phyloP scores from a whole-genome alignment of 1,140 invertebrate genomes.

The Amyelois transitella region DNA sequence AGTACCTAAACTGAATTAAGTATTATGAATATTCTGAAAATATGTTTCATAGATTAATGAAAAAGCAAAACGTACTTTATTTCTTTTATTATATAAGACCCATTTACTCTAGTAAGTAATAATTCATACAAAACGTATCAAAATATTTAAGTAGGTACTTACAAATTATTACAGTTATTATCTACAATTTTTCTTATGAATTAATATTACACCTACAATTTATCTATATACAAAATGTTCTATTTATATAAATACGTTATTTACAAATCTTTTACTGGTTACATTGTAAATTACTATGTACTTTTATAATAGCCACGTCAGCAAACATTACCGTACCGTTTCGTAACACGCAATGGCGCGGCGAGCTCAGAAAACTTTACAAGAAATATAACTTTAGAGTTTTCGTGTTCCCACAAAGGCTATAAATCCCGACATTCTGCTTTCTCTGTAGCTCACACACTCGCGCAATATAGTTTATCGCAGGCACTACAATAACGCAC shows the following conservation, averaged over 20 bases:
- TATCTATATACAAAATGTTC: constrained; percentile 19
- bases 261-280: constrained; percentile 43
- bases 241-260: constrained; percentile 46
- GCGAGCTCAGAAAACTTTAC: constrained; percentile 27
- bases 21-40: no score
- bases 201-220: neutral
- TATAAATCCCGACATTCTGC: constrained; percentile 42
- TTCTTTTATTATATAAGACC: constrained; percentile 7
- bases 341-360: constrained; percentile 15
- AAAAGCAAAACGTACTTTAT: constrained; percentile 4
- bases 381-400: constrained; percentile 39
- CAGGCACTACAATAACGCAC: constrained; percentile 28
- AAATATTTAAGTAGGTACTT: constrained; percentile 12
- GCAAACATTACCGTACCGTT: constrained; percentile 14
- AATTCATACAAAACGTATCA: constrained; percentile 39
- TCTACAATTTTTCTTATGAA: constrained; percentile 26
- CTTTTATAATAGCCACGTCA: constrained; percentile 12
- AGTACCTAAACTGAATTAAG: no score
- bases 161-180: constrained; percentile 10
- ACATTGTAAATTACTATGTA: constrained; percentile 22
- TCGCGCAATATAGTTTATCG: constrained; percentile 49
- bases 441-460: constrained; percentile 36
- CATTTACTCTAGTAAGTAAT: constrained; percentile 44
- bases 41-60: no score
- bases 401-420: constrained; percentile 38